These are phyloP conservation scores for Seira ritae DNA, from an alignment of 2,888 invertebrate species.

Conservation along the genomic window DNA sequence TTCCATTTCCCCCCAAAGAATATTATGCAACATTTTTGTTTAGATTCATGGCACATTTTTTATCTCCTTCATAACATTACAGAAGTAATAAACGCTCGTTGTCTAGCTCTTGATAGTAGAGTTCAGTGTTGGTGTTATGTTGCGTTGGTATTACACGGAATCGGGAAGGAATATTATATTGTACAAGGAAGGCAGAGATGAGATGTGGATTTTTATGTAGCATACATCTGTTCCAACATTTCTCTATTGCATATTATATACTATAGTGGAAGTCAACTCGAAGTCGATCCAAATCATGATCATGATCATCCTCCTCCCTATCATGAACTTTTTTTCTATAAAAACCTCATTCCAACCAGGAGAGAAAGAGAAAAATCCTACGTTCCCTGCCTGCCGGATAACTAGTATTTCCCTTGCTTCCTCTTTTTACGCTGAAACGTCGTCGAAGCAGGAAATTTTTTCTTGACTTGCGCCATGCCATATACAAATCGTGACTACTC, in stretches of 20 bases:
- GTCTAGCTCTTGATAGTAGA: too few relatives aligned
- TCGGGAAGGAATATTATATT: not conserved
- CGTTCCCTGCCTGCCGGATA: not conserved
- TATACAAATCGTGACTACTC: too few relatives aligned
- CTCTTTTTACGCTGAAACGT: not conserved
- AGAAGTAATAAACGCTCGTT: too few relatives aligned
- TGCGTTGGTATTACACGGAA: too few relatives aligned
- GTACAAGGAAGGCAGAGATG: not conserved
- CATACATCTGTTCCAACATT: constrained; percentile 59
- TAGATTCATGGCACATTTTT: too few relatives aligned
- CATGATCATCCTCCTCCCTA: constrained; percentile 24
- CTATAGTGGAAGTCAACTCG: constrained; percentile 19
- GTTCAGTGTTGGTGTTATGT: too few relatives aligned
- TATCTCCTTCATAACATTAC: too few relatives aligned
- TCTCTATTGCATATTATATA: constrained; percentile 51
- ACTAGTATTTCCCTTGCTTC: not conserved
- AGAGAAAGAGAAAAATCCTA: not conserved
- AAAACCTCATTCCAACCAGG: not conserved
- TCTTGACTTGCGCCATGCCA: too few relatives aligned
- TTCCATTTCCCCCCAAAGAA: too few relatives aligned
- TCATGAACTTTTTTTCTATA: not conserved
- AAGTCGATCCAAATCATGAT: constrained; percentile 61
- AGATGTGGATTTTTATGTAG: not conserved
- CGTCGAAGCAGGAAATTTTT: too few relatives aligned
- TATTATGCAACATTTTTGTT: too few relatives aligned